Percentiles rank a stretch among this genome's conserved stretches.
These are phyloP conservation scores for Myotis planiceps DNA, from an alignment of 2,797 vertebrate species.

Conservation along the genomic window DNA sequence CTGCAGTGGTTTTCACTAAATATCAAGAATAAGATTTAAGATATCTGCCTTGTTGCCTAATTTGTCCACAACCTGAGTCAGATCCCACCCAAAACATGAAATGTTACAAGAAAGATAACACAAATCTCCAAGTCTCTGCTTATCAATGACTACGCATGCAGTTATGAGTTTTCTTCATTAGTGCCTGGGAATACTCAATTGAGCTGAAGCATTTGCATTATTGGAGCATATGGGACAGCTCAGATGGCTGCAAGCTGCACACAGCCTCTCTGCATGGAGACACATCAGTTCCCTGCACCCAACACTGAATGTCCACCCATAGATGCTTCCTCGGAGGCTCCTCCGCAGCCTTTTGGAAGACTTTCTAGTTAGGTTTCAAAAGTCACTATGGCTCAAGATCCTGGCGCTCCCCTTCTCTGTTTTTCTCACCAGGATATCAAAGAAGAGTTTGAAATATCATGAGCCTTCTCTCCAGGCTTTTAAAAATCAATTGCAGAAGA, in stretches of 20 bases:
- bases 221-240: neutral
- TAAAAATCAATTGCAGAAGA: neutral
- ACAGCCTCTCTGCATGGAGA: slow-evolving; percentile 63
- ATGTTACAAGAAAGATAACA: neutral
- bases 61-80: neutral
- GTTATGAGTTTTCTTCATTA: slow-evolving; percentile 25
- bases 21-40: neutral
- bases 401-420: slow-evolving; percentile 40
- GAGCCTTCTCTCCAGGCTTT: neutral
- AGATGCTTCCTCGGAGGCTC: slow-evolving; percentile 58
- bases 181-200: slow-evolving; percentile 12
- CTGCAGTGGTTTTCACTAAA: neutral
- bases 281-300: slow-evolving; percentile 61
- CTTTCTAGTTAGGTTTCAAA: slow-evolving; percentile 79
- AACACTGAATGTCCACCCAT: slow-evolving; percentile 64
- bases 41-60: neutral
- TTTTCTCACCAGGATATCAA: slow-evolving; percentile 58
- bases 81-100: neutral
- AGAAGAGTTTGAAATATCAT: slow-evolving; percentile 30
- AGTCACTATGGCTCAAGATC: slow-evolving; percentile 62
- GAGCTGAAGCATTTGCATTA: neutral
- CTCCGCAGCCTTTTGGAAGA: slow-evolving; percentile 73
- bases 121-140: slow-evolving; percentile 57
- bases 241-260: slow-evolving; percentile 38
- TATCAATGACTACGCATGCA: neutral